Conservation (phyloP, 2,113 vertebrate genomes). For the Myxocyprinus asiaticus region DNA sequence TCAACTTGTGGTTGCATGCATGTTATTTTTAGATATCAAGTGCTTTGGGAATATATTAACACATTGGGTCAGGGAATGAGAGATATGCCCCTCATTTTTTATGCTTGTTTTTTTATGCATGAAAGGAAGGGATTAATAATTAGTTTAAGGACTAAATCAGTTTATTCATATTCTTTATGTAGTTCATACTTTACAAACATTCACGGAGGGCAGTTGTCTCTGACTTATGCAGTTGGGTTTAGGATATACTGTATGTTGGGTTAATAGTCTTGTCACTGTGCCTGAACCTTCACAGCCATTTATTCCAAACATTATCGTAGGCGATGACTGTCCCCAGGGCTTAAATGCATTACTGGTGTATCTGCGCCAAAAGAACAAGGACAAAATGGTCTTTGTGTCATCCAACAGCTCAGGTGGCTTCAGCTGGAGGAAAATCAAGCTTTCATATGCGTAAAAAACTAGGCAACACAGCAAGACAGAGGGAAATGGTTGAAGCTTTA, state of each 20-base stretch:
- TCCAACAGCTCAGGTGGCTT: slow-evolving; percentile 55
- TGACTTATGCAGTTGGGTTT: slow-evolving; percentile 3
- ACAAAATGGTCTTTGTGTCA: slow-evolving; percentile 43
- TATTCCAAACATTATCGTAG: slow-evolving; percentile 51
- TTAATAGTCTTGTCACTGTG: slow-evolving; percentile 15
- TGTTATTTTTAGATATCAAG: slow-evolving; percentile 37
- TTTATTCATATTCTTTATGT: not conserved
- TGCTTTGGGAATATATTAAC: slow-evolving; percentile 22
- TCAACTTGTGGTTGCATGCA: slow-evolving; percentile 24
- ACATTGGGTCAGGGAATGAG: slow-evolving; percentile 5
- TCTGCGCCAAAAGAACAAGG: slow-evolving; percentile 45
- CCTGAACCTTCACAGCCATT: slow-evolving; percentile 11
- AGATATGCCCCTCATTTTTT: not conserved
- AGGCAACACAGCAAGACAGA: not conserved
- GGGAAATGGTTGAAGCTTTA: slow-evolving; percentile 38
- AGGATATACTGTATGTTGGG: slow-evolving; percentile 3
- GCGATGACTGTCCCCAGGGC: slow-evolving; percentile 40
- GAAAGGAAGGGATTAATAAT: not conserved
- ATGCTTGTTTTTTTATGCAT: not conserved
- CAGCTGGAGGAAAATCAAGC: slow-evolving; percentile 48
- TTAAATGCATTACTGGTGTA: slow-evolving; percentile 27
- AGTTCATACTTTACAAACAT: not conserved
- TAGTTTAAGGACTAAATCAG: not conserved
- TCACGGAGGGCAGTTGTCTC: not conserved
- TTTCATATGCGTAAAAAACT: slow-evolving; percentile 18